phyloP scores from a whole-genome alignment of 2,888 invertebrate species.

The Smittia aterrima region DNA sequence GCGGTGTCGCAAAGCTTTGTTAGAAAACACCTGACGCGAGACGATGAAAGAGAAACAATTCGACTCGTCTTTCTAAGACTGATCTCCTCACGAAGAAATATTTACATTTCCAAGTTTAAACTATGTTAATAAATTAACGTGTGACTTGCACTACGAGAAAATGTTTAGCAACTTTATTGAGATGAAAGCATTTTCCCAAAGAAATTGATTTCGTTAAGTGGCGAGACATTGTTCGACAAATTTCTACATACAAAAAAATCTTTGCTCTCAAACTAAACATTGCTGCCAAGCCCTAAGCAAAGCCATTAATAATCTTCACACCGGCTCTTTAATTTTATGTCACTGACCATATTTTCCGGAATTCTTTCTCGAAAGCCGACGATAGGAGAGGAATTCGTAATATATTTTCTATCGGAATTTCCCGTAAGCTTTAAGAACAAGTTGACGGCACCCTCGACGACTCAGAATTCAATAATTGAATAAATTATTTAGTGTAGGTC shows the following conservation, averaged over 20 bases:
- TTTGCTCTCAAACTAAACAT: not conserved
- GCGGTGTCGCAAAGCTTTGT: not conserved
- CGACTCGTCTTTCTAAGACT: not conserved
- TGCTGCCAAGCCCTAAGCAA: not conserved
- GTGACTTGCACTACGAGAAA: not conserved
- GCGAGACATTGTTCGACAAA: not conserved
- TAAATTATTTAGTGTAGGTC: conserved; percentile 22
- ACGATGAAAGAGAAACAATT: not conserved
- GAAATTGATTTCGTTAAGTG: not conserved
- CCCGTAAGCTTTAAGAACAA: not conserved
- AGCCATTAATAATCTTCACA: conserved; percentile 19
- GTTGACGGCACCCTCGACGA: not conserved
- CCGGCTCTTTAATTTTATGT: conserved; percentile 12
- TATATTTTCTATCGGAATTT: not conserved
- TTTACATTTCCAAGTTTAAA: not conserved
- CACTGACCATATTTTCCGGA: conserved; percentile 11
- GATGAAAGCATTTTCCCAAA: not conserved
- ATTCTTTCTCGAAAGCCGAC: not conserved
- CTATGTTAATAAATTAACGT: not conserved
- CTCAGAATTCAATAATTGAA: conserved; percentile 34
- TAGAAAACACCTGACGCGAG: not conserved
- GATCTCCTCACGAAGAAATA: not conserved
- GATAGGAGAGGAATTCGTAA: not conserved
- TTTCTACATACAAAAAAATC: not conserved
- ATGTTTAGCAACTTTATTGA: not conserved